Evolutionary conservation across 1,140 invertebrate species (phyloP).

Genomic region (Microplitis demolitor): DNA sequence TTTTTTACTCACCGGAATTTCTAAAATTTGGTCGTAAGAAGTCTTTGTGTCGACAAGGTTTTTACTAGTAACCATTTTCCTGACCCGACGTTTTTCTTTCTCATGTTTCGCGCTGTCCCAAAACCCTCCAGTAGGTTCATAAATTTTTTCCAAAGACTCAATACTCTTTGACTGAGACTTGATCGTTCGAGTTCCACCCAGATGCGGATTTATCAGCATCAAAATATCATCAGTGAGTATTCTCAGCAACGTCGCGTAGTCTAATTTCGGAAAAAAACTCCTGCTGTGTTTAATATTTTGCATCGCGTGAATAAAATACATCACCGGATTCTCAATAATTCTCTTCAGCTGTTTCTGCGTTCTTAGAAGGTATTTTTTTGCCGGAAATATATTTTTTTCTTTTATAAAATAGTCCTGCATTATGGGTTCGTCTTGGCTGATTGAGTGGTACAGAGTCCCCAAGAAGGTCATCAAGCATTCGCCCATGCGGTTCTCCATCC

Average conservation of each 20-base stretch:
- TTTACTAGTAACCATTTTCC: constrained; percentile 32
- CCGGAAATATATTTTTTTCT: constrained; percentile 73
- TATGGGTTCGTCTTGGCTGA: constrained; percentile 64
- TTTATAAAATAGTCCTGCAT: constrained; percentile 76
- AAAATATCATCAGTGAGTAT: constrained; percentile 62
- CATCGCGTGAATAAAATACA: constrained; percentile 70
- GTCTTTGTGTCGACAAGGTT: constrained; percentile 42
- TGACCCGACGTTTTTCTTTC: constrained; percentile 42
- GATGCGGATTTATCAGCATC: constrained; percentile 47
- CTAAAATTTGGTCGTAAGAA: constrained; percentile 46
- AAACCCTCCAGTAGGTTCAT: constrained; percentile 39
- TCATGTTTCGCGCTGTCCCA: constrained; percentile 58
- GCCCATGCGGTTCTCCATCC: constrained; percentile 73
- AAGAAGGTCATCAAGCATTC: constrained; percentile 70
- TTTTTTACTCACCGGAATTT: constrained; percentile 49
- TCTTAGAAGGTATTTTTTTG: constrained; percentile 68
- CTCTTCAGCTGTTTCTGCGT: constrained; percentile 70
- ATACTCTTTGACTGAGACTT: not conserved
- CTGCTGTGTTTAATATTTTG: constrained; percentile 68
- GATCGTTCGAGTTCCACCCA: constrained; percentile 14
- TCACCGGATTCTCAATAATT: constrained; percentile 72
- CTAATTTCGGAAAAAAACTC: constrained; percentile 70
- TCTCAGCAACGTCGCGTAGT: constrained; percentile 67
- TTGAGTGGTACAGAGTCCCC: constrained; percentile 53
- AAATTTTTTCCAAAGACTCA: too few species aligned